A percentile compares a stretch with the other conserved stretches of the same genome.
phyloP scores from a whole-genome alignment of 2,888 invertebrate genomes.

The Siphlonurus alternatus region DNA sequence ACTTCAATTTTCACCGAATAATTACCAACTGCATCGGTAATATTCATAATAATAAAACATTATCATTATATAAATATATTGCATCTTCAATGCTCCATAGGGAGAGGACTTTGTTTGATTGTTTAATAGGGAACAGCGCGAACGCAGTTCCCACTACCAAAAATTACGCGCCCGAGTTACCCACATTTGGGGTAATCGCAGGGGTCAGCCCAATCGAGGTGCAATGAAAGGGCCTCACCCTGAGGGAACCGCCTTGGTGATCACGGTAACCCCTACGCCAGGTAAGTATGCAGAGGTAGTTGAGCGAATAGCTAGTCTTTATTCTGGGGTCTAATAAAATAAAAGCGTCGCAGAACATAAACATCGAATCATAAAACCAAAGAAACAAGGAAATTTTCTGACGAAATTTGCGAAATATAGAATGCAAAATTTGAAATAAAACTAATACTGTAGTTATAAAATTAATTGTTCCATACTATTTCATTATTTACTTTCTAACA shows the following conservation, averaged over 20 bases:
- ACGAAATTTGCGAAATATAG: too few relatives aligned
- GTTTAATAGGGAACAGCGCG: conserved; percentile 31
- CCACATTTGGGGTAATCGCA: conserved; percentile 58
- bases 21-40: too few relatives aligned
- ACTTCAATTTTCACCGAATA: too few relatives aligned
- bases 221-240: conserved; percentile 54
- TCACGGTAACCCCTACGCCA: conserved; percentile 44
- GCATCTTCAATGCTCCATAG: too few relatives aligned
- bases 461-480: too few relatives aligned
- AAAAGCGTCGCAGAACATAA: background rate
- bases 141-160: conserved; percentile 48
- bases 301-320: background rate
- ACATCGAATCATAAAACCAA: too few relatives aligned
- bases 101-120: conserved; percentile 1
- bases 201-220: conserved; percentile 53
- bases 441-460: too few relatives aligned
- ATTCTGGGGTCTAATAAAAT: background rate
- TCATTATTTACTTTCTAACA: too few relatives aligned
- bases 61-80: too few relatives aligned
- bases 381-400: too few relatives aligned
- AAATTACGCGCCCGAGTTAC: conserved; percentile 52
- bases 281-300: conserved; percentile 19
- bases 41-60: too few relatives aligned
- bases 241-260: conserved; percentile 52
- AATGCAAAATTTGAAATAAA: too few relatives aligned